phyloP scores from a whole-genome alignment of 1,140 invertebrate species.

The Pseudoatta argentina region DNA sequence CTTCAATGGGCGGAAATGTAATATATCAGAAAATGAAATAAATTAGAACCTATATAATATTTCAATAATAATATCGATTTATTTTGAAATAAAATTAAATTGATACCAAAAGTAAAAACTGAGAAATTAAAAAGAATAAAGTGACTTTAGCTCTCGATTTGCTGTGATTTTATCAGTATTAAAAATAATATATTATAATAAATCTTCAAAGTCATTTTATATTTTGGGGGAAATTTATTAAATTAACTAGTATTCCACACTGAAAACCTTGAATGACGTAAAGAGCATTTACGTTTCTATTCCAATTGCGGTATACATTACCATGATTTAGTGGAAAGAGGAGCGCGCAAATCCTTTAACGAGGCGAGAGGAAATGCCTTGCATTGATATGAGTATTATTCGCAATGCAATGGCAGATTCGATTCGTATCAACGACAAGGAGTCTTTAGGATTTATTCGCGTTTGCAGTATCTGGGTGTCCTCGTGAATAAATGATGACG shows the following conservation, averaged over 20 bases:
- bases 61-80: background rate
- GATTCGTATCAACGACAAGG: constrained; percentile 48
- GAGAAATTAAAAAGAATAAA: background rate
- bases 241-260: constrained; percentile 18
- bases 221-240: background rate
- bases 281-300: constrained; percentile 39
- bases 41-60: constrained; percentile 3
- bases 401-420: constrained; percentile 30
- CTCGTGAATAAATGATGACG: constrained; percentile 62
- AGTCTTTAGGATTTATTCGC: constrained; percentile 48
- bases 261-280: constrained; percentile 21
- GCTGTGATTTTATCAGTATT: background rate
- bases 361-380: constrained; percentile 15
- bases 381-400: constrained; percentile 37
- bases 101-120: background rate
- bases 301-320: constrained; percentile 49
- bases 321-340: constrained; percentile 37
- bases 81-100: constrained; percentile 4
- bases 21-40: background rate
- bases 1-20: background rate
- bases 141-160: background rate
- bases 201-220: background rate
- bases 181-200: constrained; percentile 25
- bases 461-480: constrained; percentile 54
- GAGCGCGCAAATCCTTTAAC: constrained; percentile 40